Evolutionary conservation across 53 echinoderm and acorn worm genomes (phyloP).

Genomic region (Antedon mediterranea): DNA sequence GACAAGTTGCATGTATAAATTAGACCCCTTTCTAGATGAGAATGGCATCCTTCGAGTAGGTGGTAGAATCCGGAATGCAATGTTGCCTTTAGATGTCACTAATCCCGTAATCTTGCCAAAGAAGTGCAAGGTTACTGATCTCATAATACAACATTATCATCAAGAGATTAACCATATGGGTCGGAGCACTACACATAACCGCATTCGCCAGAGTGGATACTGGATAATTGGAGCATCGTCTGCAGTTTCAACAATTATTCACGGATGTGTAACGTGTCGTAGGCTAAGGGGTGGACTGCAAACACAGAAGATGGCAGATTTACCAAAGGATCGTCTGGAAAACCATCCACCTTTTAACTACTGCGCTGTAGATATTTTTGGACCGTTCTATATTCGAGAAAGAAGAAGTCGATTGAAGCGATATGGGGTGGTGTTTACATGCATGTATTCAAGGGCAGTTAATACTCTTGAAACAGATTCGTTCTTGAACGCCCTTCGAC

Average conservation of each 20-base stretch:
- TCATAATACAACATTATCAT: conserved; percentile 33
- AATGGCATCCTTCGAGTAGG: conserved; percentile 25
- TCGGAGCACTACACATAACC: conserved; percentile 15
- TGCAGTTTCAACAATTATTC: conserved; percentile 21
- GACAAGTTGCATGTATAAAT: conserved; percentile 1
- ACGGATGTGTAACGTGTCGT: conserved; percentile 24
- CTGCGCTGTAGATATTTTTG: conserved; percentile 12
- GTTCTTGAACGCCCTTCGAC: conserved; percentile 47
- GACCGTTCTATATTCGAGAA: conserved; percentile 11
- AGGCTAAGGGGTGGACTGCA: conserved; percentile 2
- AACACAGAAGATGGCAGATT: conserved; percentile 18
- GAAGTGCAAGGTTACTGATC: conserved; percentile 11
- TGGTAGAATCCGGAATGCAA: conserved; percentile 14
- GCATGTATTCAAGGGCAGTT: conserved; percentile 36
- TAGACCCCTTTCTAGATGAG: conserved; percentile 36
- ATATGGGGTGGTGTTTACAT: conserved; percentile 46
- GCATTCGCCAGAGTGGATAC: conserved; percentile 31
- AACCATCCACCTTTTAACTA: conserved; percentile 5
- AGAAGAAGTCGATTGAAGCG: conserved; percentile 28
- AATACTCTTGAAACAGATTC: conserved; percentile 31
- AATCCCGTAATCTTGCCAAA: conserved; percentile 33
- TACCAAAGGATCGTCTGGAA: background rate
- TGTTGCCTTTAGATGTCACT: conserved; percentile 15
- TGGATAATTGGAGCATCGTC: conserved; percentile 33
- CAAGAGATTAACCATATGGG: conserved; percentile 26